Base-by-base conservation (phyloP, 2,888 invertebrate genomes). In the Subacronicta megacephala region DNA sequence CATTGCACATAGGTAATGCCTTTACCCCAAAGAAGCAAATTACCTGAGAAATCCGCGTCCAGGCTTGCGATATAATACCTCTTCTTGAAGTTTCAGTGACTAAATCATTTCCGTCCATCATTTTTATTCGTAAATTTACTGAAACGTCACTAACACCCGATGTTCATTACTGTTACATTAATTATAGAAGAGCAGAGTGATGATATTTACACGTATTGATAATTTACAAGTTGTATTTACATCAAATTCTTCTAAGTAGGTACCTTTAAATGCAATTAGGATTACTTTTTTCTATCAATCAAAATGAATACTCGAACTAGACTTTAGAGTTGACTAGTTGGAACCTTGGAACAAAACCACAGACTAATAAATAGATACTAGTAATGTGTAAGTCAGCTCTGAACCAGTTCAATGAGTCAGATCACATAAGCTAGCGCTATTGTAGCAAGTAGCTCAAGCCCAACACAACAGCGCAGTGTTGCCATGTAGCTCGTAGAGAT, bases 91-190 rank as follows among this genome's bases (percentile, higher is more conserved):
- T 85, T 83, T 96, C 94, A 82, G 95, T 89, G 69, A 95, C 89
- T 86, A 96, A 92, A 95, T 96, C 96, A 86, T 96, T 96, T 90
- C 96, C 96, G 94, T 96, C 96, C 95, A 95, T 96, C 95, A 95
- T 95, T 73, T 62, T 59, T 33, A 87, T 80, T 90, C 76, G 66
- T 66, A 67, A 73, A 72, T 78, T 75, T 76, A 69, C 62, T 77
- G 42, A 56, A 60, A 45, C 44, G 43, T 79, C 52, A 62, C 62
- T 71, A 59, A 42, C 61, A 75, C 66, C 77, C 45, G 66, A 76
- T 72, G 75, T 64, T 80, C 85, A 84, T 85, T 68, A 84, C 83
- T 66, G 46, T 45, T 70, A 62, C 36, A 59, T 61, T 26, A 47
- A 49, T 42, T 59, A 40, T 26, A 43, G 49, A 12, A 45, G 15